Evolutionary conservation across 2,797 vertebrate species (phyloP), one percentile per base, ranked within the genome.

Genomic region (Heteromormyrus szaboi): DNA sequence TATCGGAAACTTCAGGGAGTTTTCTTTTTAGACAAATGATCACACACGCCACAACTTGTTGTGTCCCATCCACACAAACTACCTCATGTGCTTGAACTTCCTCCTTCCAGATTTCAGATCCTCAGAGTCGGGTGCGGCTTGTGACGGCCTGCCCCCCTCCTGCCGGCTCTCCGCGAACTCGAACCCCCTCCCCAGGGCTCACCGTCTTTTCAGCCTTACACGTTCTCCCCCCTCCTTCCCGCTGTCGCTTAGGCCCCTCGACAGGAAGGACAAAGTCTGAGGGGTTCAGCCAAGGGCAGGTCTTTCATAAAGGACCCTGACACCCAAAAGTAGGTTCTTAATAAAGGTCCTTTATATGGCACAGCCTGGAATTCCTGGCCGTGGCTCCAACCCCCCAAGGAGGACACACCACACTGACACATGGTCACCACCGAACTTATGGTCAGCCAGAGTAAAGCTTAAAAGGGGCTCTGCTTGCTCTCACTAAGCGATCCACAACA

Each of bases 401-500:
- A 22, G n/a, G 4, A 25, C 56, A 2, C 56, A 62, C 19, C 33
- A 37, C 51, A 6, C 33, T 12, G n/a, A 87, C 65, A 89, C 37
- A 89, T 81, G 89, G 85, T 46, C 62, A 76, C 89, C 65, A 87
- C 54, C 76, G 54, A 3, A 65, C 7, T 87, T 59, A 62, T 29
- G 44, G 85, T 19, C 11, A 72, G n/a, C 76, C 89, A 81, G 19
- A 89, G 56, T 86, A 87, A 89, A 72, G 33, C 4, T 29, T 4
- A 11, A n/a, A n/a, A 22, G 48, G 1, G 59, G 65, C 29, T 37
- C 25, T 9, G 50, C 44, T 6, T 62, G 33, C 17, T 48, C 72
- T 81, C 46, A 46, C 37, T 33, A 25, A n/a, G 53, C 41, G 37
- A 87, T 87, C 53, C 54, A 46, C 19, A 33, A 59, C 65, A 53